A percentile compares a stretch with the other conserved stretches of the same genome.
Conservation (phyloP, 2,888 invertebrate species). For the Tipula confusa region DNA sequence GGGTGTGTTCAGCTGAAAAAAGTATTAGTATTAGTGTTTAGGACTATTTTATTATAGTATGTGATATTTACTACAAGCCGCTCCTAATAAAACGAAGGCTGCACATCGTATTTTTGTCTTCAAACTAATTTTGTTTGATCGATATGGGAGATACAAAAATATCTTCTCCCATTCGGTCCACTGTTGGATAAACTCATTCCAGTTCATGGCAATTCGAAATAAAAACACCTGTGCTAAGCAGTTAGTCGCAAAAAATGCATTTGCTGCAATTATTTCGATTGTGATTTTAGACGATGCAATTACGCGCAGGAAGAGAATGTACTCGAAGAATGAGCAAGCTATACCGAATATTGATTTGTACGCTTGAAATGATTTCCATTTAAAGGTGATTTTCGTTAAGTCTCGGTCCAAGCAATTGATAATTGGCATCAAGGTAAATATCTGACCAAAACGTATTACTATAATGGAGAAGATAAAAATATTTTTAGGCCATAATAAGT, state of each 20-base stretch:
- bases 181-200: not conserved
- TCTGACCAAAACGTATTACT: not conserved
- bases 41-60: not conserved
- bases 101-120: not conserved
- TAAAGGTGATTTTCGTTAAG: not conserved
- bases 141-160: not conserved
- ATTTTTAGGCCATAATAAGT: too few relatives aligned
- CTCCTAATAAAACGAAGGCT: not conserved
- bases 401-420: not conserved
- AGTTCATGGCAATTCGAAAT: not conserved
- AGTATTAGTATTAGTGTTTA: not conserved
- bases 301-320: not conserved
- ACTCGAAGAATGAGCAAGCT: not conserved
- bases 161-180: not conserved
- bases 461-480: not conserved
- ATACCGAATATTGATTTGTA: not conserved
- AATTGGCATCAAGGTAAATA: constrained; percentile 15
- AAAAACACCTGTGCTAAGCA: not conserved
- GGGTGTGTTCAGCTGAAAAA: not conserved
- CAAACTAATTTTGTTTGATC: not conserved
- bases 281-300: not conserved
- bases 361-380: constrained; percentile 26
- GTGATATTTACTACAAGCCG: not conserved
- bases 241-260: not conserved
- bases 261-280: not conserved